Percentiles rank a stretch among this genome's conserved stretches.
Evolutionary conservation across 2,797 vertebrate species (phyloP).

Genomic region (Gymnothorax javanicus): DNA sequence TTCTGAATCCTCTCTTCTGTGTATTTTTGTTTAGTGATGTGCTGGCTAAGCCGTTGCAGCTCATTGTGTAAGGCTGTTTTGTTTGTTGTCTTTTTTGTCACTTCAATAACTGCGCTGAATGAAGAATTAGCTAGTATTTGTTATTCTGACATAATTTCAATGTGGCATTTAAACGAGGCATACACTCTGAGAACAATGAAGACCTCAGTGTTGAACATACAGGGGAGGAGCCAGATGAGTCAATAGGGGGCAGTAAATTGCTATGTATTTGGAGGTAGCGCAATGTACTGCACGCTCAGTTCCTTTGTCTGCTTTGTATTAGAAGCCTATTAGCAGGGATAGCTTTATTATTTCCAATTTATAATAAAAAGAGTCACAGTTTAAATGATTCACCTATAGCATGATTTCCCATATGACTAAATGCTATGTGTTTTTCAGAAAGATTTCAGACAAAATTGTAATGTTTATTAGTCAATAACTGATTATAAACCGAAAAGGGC

Average conservation of each 20-base stretch:
- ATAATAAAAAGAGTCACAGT: conserved; percentile 48
- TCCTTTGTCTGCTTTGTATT: conserved; percentile 62
- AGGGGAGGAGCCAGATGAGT: conserved; percentile 37
- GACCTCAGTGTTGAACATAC: conserved; percentile 39
- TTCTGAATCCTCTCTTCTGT: conserved; percentile 17
- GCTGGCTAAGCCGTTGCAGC: background rate
- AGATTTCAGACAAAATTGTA: conserved; percentile 16
- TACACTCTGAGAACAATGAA: conserved; percentile 50
- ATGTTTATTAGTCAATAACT: background rate
- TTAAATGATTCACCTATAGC: conserved; percentile 37
- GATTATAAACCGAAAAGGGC: background rate
- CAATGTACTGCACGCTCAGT: conserved; percentile 44
- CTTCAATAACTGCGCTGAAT: conserved; percentile 46
- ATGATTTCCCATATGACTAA: conserved; percentile 29
- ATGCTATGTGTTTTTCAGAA: conserved; percentile 22
- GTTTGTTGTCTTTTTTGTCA: conserved; percentile 47
- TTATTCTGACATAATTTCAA: conserved; percentile 49
- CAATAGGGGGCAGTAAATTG: conserved; percentile 66
- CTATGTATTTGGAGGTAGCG: conserved; percentile 50
- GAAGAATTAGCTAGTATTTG: conserved; percentile 47
- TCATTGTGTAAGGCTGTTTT: conserved; percentile 27
- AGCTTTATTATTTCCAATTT: conserved; percentile 53
- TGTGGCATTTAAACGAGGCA: conserved; percentile 41
- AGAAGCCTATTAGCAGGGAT: conserved; percentile 49
- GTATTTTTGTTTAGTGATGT: conserved; percentile 20